Evolutionary conservation across 2,113 vertebrate species (phyloP), one percentile per base, ranked within the genome.

Genomic region (Progne subis): DNA sequence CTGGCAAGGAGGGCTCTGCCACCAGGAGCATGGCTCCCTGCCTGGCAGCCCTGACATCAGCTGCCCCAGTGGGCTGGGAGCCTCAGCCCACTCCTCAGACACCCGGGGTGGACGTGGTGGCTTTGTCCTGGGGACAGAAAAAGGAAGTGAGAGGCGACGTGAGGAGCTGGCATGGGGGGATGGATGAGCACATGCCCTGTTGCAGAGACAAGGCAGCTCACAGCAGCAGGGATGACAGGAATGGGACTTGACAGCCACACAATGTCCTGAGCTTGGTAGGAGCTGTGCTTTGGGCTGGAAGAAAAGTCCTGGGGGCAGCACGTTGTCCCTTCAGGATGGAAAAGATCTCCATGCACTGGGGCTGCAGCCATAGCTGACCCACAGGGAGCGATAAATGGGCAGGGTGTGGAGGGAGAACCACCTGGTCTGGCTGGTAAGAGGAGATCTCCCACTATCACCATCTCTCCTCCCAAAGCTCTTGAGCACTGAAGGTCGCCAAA

Each of bases 301-400:
- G 17, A 41, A 44, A 29, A 23, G 26, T 71, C 19, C 60, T 28
- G 18, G 57, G 52, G 32, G 18, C 23, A 72, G 44, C 77, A 52
- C 1, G 2, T 12, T 18, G 32, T 21, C 46, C 69, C 56, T 63
- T 50, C 23, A 31, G 26, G 29, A 21, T 44, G 41, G 29, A 47
- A 92, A 72, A 90, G 17, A 28, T 31, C 44, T 69, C 68, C 59
- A 25, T 0, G 12, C 71, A 11, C 17, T 13, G 29, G 6, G 39
- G 57, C 49, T 0, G 1, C 31, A 61, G 56, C 57, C 32, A 28
- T 3, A 32, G 44, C 8, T 37, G 47, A n/a, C 12, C 14, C 1
- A 1, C 0, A 1, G 34, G 23, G 31, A 65, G 19, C 0, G 1
- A 31, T 5, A 64, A 25, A 52, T 1, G 20, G n/a, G 59, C 6